phyloP scores from a whole-genome alignment of 2,113 vertebrate species.

The Podarcis cretensis region DNA sequence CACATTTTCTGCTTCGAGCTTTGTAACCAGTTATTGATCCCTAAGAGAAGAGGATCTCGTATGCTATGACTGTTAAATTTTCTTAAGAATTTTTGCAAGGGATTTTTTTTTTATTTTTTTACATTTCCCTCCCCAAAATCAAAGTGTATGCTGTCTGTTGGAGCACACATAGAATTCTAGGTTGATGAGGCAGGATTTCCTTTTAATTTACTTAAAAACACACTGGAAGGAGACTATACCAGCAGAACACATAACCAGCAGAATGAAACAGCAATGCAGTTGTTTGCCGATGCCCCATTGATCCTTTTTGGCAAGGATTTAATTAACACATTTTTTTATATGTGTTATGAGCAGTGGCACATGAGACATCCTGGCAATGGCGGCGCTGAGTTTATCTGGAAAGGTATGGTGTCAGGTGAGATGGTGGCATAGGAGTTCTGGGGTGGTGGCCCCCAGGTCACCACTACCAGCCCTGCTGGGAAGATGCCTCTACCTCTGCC shows the following conservation, averaged over 20 bases:
- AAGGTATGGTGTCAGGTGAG: no score
- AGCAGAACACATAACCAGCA: no score
- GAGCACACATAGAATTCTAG: not conserved
- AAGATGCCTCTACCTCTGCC: no score
- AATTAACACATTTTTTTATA: no score
- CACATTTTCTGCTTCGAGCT: not conserved
- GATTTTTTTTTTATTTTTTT: not conserved
- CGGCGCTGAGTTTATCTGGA: no score
- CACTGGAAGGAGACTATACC: no score
- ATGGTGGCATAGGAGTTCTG: no score
- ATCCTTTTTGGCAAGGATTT: not conserved
- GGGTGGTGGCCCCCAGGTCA: no score
- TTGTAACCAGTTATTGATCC: not conserved
- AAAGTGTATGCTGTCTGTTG: not conserved
- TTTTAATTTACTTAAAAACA: not conserved
- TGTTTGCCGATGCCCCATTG: not conserved
- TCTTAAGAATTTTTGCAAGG: not conserved
- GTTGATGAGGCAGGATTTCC: not conserved
- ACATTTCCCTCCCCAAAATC: not conserved
- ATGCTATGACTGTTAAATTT: not conserved
- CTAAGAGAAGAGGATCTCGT: not conserved
- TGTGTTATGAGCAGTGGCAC: no score
- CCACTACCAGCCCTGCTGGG: no score
- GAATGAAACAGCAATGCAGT: no score
- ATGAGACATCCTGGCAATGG: no score